A percentile compares a stretch with the other conserved stretches of the same genome.
These are phyloP conservation scores for Sinotaia quadrata DNA, from an alignment of 2,888 invertebrate genomes.

Conservation along the genomic window DNA sequence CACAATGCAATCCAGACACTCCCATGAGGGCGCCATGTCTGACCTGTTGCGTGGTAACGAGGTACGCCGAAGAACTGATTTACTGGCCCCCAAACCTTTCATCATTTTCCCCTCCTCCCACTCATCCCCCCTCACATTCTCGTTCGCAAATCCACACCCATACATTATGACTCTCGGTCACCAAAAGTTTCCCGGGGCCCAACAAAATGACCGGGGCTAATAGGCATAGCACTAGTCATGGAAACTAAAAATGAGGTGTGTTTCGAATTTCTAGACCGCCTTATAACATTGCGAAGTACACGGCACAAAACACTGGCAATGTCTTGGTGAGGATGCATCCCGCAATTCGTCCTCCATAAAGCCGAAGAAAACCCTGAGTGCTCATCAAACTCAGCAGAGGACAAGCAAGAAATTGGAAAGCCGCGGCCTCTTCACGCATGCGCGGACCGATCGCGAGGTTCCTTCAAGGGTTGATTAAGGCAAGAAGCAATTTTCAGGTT, in stretches of 20 bases:
- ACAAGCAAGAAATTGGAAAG: slow-evolving; percentile 16
- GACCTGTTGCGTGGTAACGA: no score
- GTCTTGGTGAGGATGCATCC: no score
- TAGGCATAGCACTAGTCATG: no score
- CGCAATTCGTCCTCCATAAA: neutral
- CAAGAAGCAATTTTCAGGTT: slow-evolving; percentile 17
- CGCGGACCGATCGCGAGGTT: slow-evolving; percentile 1
- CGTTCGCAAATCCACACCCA: neutral
- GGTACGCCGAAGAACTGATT: no score
- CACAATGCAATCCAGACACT: no score
- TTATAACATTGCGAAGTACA: no score
- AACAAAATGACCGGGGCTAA: no score
- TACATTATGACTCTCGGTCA: no score
- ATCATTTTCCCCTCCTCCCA: neutral
- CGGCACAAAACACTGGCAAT: no score
- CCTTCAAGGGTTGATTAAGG: slow-evolving; percentile 12
- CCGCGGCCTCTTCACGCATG: slow-evolving; percentile 14
- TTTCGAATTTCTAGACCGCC: neutral
- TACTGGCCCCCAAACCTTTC: neutral
- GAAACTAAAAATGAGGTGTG: neutral
- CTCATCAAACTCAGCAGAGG: slow-evolving; percentile 4
- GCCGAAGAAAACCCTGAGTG: neutral
- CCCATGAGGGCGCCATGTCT: no score
- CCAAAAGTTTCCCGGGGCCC: no score
- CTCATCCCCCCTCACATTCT: neutral